phyloP scores from a whole-genome alignment of 2,888 invertebrate genomes.

The Halocaridina rubra region DNA sequence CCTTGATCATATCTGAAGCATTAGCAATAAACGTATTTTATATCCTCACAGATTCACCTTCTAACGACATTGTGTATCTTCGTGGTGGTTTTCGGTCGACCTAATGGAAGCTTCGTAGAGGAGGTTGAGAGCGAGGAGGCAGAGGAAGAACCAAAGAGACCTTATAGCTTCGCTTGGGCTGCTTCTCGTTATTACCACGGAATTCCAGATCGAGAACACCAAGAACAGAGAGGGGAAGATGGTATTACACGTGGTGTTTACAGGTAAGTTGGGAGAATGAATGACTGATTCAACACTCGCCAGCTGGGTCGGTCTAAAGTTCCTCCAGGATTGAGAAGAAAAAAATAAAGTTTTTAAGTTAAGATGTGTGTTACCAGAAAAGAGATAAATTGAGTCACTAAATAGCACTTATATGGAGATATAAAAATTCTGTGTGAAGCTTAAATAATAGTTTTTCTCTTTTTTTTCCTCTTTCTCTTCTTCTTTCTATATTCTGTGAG shows the following conservation, averaged over 20 bases:
- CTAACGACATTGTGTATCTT: neutral
- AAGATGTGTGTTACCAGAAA: too few species aligned
- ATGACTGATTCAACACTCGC: neutral
- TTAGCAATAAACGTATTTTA: too few species aligned
- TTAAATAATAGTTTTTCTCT: too few species aligned
- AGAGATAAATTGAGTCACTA: too few species aligned
- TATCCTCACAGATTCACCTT: neutral
- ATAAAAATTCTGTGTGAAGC: too few species aligned
- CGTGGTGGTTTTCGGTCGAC: neutral
- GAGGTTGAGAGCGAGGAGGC: neutral
- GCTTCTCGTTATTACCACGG: conserved; percentile 62
- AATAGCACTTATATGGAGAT: too few species aligned
- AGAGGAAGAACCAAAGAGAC: conserved; percentile 52
- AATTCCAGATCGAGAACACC: conserved; percentile 58
- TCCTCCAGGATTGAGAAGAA: too few species aligned
- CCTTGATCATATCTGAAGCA: too few species aligned
- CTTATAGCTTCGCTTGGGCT: conserved; percentile 61
- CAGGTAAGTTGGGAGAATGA: conserved; percentile 17
- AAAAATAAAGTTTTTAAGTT: too few species aligned
- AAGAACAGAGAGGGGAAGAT: conserved; percentile 54
- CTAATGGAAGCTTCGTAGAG: neutral
- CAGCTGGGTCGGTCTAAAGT: too few species aligned
- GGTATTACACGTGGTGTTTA: conserved; percentile 61
- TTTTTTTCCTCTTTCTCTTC: too few species aligned
- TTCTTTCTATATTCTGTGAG: too few species aligned